Percentiles rank a stretch among this genome's conserved stretches.
Conservation (phyloP, 2,888 invertebrate species). For the Steinernema carpocapsae region DNA sequence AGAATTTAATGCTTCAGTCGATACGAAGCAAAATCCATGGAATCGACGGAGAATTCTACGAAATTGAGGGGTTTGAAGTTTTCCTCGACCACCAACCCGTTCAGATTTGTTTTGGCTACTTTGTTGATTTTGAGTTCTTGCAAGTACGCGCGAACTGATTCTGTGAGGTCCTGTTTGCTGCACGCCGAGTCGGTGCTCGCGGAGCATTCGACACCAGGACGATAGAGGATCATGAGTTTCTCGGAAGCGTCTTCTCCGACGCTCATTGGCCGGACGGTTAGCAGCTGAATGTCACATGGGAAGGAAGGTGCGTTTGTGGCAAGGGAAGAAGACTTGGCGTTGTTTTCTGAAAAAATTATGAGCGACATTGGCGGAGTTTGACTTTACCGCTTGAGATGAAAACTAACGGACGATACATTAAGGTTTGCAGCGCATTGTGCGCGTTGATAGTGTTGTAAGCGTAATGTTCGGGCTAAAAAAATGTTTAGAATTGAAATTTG, state of each 20-base stretch:
- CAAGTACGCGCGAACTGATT: background rate
- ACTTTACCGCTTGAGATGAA: background rate
- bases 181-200: background rate
- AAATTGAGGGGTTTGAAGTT: background rate
- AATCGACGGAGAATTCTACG: constrained; percentile 2
- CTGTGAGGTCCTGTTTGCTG: background rate
- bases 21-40: constrained; percentile 26
- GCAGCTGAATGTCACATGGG: constrained; percentile 20
- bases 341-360: background rate
- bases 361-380: too few relatives aligned
- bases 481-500: background rate
- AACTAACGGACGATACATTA: constrained; percentile 17
- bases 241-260: background rate
- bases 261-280: constrained; percentile 12
- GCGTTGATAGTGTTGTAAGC: constrained; percentile 17
- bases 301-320: background rate
- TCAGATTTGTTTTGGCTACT: constrained; percentile 19
- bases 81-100: constrained; percentile 8
- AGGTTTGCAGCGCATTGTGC: background rate
- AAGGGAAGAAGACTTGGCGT: background rate
- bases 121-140: background rate
- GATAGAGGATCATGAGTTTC: constrained; percentile 24
- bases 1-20: background rate
- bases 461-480: constrained; percentile 6
- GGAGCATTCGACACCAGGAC: constrained; percentile 14